Evolutionary conservation across 2,888 invertebrate species (phyloP).

Genomic region (Scaptomyza polygonia): DNA sequence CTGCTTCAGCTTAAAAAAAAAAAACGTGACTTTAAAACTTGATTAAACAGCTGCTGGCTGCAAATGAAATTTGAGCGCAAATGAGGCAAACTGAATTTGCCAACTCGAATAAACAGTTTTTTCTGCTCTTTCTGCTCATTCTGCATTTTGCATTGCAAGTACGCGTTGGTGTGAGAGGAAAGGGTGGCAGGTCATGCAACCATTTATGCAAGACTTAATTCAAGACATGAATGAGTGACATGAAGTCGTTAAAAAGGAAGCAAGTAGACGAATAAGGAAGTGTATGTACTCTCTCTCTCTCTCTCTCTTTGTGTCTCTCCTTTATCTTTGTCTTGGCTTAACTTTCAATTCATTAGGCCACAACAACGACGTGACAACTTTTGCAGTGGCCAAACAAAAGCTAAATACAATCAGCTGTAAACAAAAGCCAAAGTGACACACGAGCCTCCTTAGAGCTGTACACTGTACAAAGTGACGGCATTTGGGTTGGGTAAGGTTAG

Average conservation of each 20-base stretch:
- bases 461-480: no score
- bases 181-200: not conserved
- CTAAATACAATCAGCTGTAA: slow-evolving; percentile 74
- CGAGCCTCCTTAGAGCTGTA: slow-evolving; percentile 36
- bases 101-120: slow-evolving; percentile 26
- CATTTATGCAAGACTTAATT: slow-evolving; percentile 40
- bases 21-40: slow-evolving; percentile 28
- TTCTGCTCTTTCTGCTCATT: no score
- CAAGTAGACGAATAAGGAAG: not conserved
- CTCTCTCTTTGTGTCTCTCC: not conserved
- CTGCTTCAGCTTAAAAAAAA: no score
- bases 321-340: slow-evolving; percentile 35
- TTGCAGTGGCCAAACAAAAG: slow-evolving; percentile 65
- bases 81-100: slow-evolving; percentile 36
- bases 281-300: no score
- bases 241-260: slow-evolving; percentile 9
- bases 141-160: no score
- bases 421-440: slow-evolving; percentile 68
- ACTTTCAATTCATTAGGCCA: slow-evolving; percentile 74
- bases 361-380: slow-evolving; percentile 67
- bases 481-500: no score
- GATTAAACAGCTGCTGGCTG: slow-evolving; percentile 29
- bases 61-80: slow-evolving; percentile 33
- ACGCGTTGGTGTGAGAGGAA: no score
- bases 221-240: slow-evolving; percentile 20